Base-by-base conservation (phyloP, 2,113 vertebrate species). In the Pantherophis guttatus region DNA sequence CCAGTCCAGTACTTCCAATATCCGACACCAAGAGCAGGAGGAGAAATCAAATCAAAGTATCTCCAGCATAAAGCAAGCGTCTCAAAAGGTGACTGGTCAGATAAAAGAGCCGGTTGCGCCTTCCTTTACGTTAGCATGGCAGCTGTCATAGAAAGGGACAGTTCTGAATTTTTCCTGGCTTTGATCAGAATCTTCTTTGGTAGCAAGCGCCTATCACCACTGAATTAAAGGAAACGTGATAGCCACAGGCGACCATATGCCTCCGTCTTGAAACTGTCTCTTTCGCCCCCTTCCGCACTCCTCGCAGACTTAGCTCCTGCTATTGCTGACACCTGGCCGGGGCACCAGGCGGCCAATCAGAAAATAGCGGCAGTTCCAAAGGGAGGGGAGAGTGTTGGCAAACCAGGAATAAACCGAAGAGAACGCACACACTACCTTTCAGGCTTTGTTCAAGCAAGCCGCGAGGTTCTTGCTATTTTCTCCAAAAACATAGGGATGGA, bases 261-360 rank as follows among this genome's bases (percentile, higher is more conserved):
- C 65, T 29, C 33, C 3, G 57, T 65, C 29, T 19, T 2, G 17
- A 50, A 23, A 39, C 88, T 70, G 52, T 26, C 21, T 50, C 89
- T 13, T 53, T 86, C 54, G 19, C 15, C 44, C 21, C 8, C 55
- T n/a, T 13, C 62, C 54, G 91, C 89, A 23, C 89, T 62, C 54
- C 12, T 21, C 50, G n/a, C 70, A 95, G 86, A 75, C 75, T 17
- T 70, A 48, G 91, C 75, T 92, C 62, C 88, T 3, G 88, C 91
- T 93, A 65, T 94, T 53, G 70, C 93, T 5, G 94, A 59, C 95
- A 96, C 95, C 95, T 95, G 95, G 94, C n/a, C 92, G 94, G 93
- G 70, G 33, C 8, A 4, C 94, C 90, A 1, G n/a, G 1, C 65
- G 15, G 85, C 96, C 96, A 96, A 97, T 97, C 96, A 85, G 91